Evolutionary conservation across 1,140 invertebrate genomes (phyloP), one percentile per base, ranked within the genome.

Genomic region (Drosophila melanogaster): DNA sequence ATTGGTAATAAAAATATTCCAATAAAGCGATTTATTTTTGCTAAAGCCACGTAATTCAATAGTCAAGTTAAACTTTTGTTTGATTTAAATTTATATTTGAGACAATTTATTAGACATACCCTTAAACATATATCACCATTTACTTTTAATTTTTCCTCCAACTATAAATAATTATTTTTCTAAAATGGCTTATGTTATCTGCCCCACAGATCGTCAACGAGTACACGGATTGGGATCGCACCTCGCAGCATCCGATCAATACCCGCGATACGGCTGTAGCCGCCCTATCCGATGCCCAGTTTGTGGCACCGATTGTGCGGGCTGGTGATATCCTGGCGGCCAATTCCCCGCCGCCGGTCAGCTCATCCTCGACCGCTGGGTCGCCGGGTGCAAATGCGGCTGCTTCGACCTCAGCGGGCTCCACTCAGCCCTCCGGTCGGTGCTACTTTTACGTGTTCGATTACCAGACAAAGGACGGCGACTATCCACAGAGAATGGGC

Each of bases 201-300:
- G 38, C 51, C 46, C 66, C 65, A 3, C 64, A 94, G 93, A 93
- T 98, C 22, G 96, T 98, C 38, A 99, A 99, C 91, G 98, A 99
- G 83, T 99, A 99, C 91, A 98, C 97, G 10, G 97, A 99, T 91
- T 99, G 98, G 98, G 97, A 98, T 90, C 94, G 96, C 91, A 97
- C 97, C 1, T 96, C 96, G 2, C 95, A 97, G 89, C 97, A 98
- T 93, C 97, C 97, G 22, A 96, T 98, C 51, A 97, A 97, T 80
- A 97, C 98, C 0, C 93, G 98, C 37, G 98, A 99, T 86, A 96
- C 97, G 26, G 97, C 98, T 0, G 95, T 99, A 5, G 95, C 97
- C 15, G 97, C 98, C 2, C 92, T 99, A 0, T 98, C 97, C 53
- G 98, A 99, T 90, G 98, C 97, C 0, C 96, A 98, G 80, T 97